Evolutionary conservation across 2,797 vertebrate species (phyloP), one percentile per base, ranked within the genome.

Genomic region (Hydrophis major): DNA sequence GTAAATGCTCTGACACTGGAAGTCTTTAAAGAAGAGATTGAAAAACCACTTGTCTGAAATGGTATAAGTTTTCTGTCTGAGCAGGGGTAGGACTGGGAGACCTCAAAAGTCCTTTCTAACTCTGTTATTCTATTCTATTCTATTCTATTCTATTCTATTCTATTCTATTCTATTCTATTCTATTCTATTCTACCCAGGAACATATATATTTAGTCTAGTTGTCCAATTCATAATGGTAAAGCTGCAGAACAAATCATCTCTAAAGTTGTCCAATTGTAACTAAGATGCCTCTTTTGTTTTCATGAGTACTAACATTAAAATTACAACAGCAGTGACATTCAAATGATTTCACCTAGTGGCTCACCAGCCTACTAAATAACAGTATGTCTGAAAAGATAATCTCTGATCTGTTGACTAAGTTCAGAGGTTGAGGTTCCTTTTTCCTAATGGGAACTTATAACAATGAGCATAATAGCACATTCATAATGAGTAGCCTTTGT

Each of bases 321-420:
- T 47, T 94, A 94, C 95, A 91, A 94, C 95, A 94, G 69, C 55
- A 94, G 55, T 86, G 93, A 96, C 94, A 94, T n/a, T 57, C 92
- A 66, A 66, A 92, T 86, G 93, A 95, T 90, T 95, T 66, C 22
- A 93, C 93, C 94, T 95, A 88, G 91, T 95, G 55, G 63, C 50
- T 86, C 90, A 69, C 89, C 61, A 90, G 56, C 74, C 66, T 47
- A 89, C 22, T 74, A 87, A 94, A 92, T 90, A 87, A 86, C n/a
- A 86, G 14, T 89, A 56, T 14, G 37, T 13, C 93, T 93, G 28
- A 60, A 83, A 89, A 93, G 87, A 95, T 92, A 94, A 87, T 53
- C 5, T 94, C 11, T 47, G 42, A 37, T 37, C 20, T 56, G 94
- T 56, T 95, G 59, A 90, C 91, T 90, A 95, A 96, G 89, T 74